Evolutionary conservation across 2,113 vertebrate genomes (phyloP), one percentile per base, ranked within the genome.

Genomic region (Eptatretus burgeri): DNA sequence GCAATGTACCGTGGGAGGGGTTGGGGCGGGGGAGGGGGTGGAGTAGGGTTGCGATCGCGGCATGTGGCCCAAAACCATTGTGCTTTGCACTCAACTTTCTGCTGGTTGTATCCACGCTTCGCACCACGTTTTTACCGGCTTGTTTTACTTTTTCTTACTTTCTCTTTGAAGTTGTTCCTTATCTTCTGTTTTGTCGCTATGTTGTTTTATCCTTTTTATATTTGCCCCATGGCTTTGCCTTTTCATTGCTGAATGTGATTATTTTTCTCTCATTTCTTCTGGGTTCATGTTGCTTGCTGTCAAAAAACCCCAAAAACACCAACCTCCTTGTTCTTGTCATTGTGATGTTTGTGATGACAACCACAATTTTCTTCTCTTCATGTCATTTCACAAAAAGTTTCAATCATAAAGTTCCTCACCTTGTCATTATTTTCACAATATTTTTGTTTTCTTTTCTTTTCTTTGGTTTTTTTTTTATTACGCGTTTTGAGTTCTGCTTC

Each of bases 401-500:
- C 63, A 41, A 41, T 41, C 27, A 41, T 41, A 41, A 5, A 41
- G 27, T n/a, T n/a, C n/a, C n/a, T n/a, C n/a, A n/a, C n/a, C 27
- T 5, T 41, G 27, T 41, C 27, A 41, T 41, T 41, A 41, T 41
- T 41, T 41, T 41, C 27, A 41, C 7, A 41, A 41, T 7, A 41
- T 41, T 41, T 41, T 41, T 41, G 65, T 67, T 64, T 51, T 49
- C 13, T 9, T 9, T 64, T 68, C 41, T 67, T 13, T 19, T 50
- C 12, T 13, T 53, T 65, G 16, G 62, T 7, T 14, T 63, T 20
- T 64, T 56, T 13, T 13, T 13, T 56, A 60, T 64, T 67, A 13
- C 68, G n/a, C 70, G 70, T 66, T n/a, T 70, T 91, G 86, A 82
- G 76, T 65, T 79, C 83, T 10, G 27, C 27, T 41, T 41, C 27